A percentile compares a stretch with the other conserved stretches of the same genome.
Conservation (phyloP, 2,797 vertebrate genomes). For the Alfaro cultratus region DNA sequence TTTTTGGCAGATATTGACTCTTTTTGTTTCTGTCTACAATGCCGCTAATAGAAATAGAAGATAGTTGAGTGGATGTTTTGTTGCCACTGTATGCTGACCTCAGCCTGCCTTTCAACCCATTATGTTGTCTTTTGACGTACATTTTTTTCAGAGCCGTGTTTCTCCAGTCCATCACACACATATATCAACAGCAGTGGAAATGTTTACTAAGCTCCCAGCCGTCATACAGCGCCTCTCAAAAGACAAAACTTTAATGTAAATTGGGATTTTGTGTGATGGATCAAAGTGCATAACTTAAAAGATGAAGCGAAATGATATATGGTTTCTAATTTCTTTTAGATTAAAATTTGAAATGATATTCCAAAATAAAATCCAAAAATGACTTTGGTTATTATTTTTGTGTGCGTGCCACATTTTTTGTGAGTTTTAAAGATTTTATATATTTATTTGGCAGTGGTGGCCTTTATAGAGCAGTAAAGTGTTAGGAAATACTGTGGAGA, state of each 20-base stretch:
- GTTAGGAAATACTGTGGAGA: too few relatives aligned
- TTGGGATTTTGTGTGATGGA: background rate
- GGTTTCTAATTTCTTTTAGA: background rate
- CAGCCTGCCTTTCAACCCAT: background rate
- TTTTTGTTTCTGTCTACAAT: too few relatives aligned
- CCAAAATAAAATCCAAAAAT: background rate
- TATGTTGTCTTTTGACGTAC: background rate
- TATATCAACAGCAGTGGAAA: constrained; percentile 3
- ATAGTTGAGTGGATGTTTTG: background rate
- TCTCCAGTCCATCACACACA: constrained; percentile 7
- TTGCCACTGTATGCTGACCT: background rate
- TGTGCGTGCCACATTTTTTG: too few relatives aligned
- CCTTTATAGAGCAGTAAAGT: too few relatives aligned
- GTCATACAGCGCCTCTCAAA: background rate
- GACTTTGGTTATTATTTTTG: too few relatives aligned
- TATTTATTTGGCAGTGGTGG: too few relatives aligned
- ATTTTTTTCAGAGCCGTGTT: background rate
- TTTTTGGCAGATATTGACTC: too few relatives aligned
- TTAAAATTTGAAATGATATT: background rate
- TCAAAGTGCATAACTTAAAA: background rate
- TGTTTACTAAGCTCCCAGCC: background rate
- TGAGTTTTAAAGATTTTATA: too few relatives aligned
- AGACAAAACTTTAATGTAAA: background rate
- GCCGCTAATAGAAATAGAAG: background rate
- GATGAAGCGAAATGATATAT: background rate